Percentiles rank a stretch among this genome's conserved stretches.
Conservation (phyloP, 2,888 invertebrate genomes). For the Leucophora obtusa region DNA sequence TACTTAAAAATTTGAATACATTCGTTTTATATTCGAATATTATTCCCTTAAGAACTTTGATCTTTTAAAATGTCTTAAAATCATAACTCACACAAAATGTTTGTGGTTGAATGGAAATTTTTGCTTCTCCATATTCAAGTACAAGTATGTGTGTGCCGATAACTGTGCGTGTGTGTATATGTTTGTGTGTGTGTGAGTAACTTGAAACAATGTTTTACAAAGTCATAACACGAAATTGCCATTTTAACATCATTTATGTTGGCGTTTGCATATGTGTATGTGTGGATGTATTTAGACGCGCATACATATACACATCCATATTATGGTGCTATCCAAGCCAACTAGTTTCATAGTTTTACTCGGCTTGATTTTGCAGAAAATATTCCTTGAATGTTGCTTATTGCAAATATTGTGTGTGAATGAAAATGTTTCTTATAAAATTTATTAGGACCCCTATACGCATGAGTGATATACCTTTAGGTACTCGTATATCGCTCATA, state of each 20-base stretch:
- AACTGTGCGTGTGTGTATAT: background rate
- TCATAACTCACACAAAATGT: conserved; percentile 32
- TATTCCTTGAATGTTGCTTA: no score
- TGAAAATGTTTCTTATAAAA: no score
- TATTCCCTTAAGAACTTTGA: conserved; percentile 33
- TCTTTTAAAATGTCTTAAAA: conserved; percentile 42
- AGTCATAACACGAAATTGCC: conserved; percentile 62
- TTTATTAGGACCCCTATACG: no score
- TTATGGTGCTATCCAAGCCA: no score
- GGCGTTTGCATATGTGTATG: conserved; percentile 24
- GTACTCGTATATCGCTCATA: no score
- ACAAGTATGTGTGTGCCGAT: background rate
- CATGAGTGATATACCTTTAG: no score
- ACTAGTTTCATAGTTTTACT: no score
- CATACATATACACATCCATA: background rate
- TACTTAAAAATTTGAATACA: conserved; percentile 1
- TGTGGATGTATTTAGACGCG: background rate
- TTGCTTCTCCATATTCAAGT: background rate
- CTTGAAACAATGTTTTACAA: conserved; percentile 55
- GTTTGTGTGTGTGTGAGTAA: conserved; percentile 7
- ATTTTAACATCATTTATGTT: conserved; percentile 60
- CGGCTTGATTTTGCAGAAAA: no score
- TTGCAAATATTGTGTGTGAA: no score
- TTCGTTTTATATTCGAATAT: conserved; percentile 15
- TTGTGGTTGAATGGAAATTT: conserved; percentile 32